Base-by-base conservation (phyloP, 2,888 invertebrate genomes). In the Drosophila incognita region DNA sequence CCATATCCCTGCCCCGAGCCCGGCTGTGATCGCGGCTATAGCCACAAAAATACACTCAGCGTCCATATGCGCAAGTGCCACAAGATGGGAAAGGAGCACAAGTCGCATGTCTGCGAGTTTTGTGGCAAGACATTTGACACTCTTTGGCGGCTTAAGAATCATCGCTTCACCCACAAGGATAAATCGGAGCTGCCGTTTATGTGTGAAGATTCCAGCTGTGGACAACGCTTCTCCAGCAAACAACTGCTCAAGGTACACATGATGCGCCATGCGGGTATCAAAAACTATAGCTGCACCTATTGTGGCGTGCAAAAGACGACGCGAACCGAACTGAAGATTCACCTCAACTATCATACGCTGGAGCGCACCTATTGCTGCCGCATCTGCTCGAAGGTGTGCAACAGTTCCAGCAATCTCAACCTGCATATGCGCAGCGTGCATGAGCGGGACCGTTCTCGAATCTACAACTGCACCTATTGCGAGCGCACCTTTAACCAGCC, bases 271-370 rank as follows among this genome's bases (percentile, higher is more conserved):
- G 89, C 90, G 2, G 93, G 92, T 1, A 92, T 93, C 4, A 92
- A 91, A 40, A 92, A 92, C 67, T 92, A 84, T 18, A 77, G 78
- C n/a, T 92, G 92, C 51, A 87, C 92, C 0, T 81, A 88, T 46
- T 92, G 92, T 53, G 92, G 92, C n/a, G 82, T 90, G 40, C 87
- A 82, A 7, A 92, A 92, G 68, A 92, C 92, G 2, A 92, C 93
- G 1, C 82, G 90, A 4, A 91, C 90, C 2, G 93, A 92, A 64
- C 76, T 92, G 0, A 90, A 91, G 63, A 83, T 85, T 18, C 92
- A 93, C 61, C 81, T 93, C 0, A 92, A 93, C 69, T 92, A 89
- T 67, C 92, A 92, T 51, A 92, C 92, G 0, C 66, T 89, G 57
- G 92, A 92, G 68, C 87, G 87, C 38, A 91, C 84, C 15, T 93